A percentile compares a stretch with the other conserved stretches of the same genome.
Conservation (phyloP, 2,888 invertebrate genomes). For the Parapristionchus giblindavisi region DNA sequence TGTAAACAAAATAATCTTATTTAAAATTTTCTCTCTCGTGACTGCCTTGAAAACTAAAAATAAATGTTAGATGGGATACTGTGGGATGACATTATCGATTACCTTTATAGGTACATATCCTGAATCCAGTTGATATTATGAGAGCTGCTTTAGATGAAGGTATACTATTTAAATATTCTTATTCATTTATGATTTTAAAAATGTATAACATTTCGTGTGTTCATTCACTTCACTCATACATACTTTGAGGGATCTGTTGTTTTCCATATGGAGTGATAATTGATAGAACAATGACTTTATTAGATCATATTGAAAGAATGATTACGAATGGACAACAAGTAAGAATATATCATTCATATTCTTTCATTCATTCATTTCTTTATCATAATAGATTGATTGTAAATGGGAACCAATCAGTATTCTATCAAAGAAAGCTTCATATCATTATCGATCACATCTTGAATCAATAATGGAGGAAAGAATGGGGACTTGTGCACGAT, state of each 20-base stretch:
- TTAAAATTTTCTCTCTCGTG: no score
- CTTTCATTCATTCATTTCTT: neutral
- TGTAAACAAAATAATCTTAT: no score
- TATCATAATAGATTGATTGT: conserved; percentile 41
- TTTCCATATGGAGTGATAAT: conserved; percentile 66
- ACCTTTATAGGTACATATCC: conserved; percentile 60
- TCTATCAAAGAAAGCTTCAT: conserved; percentile 57
- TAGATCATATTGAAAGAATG: conserved; percentile 56
- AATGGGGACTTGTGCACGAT: conserved; percentile 62
- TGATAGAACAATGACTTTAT: conserved; percentile 59
- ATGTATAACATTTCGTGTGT: neutral
- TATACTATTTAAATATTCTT: no score
- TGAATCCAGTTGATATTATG: conserved; percentile 67
- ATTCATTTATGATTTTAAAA: neutral
- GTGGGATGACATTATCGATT: no score
- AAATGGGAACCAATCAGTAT: conserved; percentile 61
- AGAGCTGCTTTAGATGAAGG: conserved; percentile 67
- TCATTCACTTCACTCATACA: neutral
- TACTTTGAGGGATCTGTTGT: conserved; percentile 61
- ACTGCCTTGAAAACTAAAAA: no score
- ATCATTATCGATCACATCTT: conserved; percentile 58
- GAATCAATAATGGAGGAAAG: conserved; percentile 57
- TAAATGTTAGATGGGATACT: no score
- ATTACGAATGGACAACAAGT: conserved; percentile 23
- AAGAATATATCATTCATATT: neutral